These are phyloP conservation scores for Leptopilina myrica DNA, from an alignment of 2,888 invertebrate genomes.

Conservation along the genomic window DNA sequence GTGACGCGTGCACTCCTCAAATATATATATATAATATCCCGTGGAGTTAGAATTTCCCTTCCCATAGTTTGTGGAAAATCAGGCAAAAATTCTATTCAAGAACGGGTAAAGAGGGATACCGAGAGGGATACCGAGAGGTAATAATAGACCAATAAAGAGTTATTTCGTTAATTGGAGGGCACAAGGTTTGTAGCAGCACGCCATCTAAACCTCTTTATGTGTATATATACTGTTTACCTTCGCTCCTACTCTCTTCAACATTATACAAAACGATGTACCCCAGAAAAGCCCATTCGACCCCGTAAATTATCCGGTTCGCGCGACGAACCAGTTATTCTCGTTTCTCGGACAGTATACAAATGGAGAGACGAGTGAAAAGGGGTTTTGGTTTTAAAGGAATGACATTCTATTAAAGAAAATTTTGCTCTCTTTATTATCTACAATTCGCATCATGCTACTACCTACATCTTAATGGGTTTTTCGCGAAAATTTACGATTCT, in stretches of 20 bases:
- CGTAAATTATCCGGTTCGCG: constrained; percentile 52
- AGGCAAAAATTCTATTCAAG: constrained; percentile 21
- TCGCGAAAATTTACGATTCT: constrained; percentile 67
- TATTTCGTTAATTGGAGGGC: constrained; percentile 65
- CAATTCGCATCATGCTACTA: no score
- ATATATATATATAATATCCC: neutral
- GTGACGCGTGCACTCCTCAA: constrained; percentile 34
- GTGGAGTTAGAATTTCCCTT: constrained; percentile 8
- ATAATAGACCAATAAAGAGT: constrained; percentile 70
- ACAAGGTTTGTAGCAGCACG: constrained; percentile 44
- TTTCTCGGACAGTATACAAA: constrained; percentile 42
- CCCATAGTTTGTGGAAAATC: constrained; percentile 24
- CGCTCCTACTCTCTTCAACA: constrained; percentile 43
- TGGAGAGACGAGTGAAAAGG: constrained; percentile 41
- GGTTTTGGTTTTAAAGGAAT: neutral
- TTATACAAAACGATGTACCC: constrained; percentile 40
- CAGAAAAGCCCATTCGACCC: constrained; percentile 41
- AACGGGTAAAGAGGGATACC: neutral
- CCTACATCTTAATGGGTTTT: constrained; percentile 55
- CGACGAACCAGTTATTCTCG: constrained; percentile 50
- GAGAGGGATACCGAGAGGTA: constrained; percentile 45
- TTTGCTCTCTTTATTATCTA: no score
- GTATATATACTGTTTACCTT: constrained; percentile 52
- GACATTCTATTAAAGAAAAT: constrained; percentile 47
- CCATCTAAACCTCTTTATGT: constrained; percentile 48